Conservation (phyloP, 2,888 invertebrate genomes). For the Plagiodera versicolora region DNA sequence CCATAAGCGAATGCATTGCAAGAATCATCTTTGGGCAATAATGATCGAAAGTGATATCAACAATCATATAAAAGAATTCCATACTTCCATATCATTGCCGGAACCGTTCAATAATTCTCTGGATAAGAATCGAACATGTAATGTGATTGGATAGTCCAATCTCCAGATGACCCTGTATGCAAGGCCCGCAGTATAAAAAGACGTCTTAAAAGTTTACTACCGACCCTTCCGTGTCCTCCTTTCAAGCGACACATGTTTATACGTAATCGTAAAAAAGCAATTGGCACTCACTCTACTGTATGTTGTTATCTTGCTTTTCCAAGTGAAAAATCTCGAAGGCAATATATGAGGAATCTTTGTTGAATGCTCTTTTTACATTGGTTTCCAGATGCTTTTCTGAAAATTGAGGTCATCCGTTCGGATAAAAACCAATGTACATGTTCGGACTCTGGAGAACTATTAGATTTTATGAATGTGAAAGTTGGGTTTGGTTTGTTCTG, state of each 20-base stretch:
- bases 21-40: too few relatives aligned
- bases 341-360: background rate
- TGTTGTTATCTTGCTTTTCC: conserved; percentile 24
- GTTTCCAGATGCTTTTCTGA: background rate
- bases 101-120: background rate
- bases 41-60: too few relatives aligned
- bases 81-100: background rate
- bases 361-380: background rate
- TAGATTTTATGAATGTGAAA: too few relatives aligned
- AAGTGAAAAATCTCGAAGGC: conserved; percentile 19
- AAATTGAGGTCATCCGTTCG: background rate
- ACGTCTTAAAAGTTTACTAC: conserved; percentile 24
- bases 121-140: background rate
- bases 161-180: background rate
- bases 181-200: conserved; percentile 2
- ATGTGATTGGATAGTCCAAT: background rate
- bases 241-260: conserved; percentile 37
- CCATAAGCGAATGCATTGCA: too few relatives aligned
- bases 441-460: too few relatives aligned
- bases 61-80: too few relatives aligned
- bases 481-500: too few relatives aligned
- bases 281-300: conserved; percentile 24
- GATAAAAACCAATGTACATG: background rate
- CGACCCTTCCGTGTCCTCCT: conserved; percentile 18
- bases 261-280: conserved; percentile 42